A percentile compares a stretch with the other conserved stretches of the same genome.
phyloP scores from a whole-genome alignment of 2,797 vertebrate species.

The Oophaga sylvatica region DNA sequence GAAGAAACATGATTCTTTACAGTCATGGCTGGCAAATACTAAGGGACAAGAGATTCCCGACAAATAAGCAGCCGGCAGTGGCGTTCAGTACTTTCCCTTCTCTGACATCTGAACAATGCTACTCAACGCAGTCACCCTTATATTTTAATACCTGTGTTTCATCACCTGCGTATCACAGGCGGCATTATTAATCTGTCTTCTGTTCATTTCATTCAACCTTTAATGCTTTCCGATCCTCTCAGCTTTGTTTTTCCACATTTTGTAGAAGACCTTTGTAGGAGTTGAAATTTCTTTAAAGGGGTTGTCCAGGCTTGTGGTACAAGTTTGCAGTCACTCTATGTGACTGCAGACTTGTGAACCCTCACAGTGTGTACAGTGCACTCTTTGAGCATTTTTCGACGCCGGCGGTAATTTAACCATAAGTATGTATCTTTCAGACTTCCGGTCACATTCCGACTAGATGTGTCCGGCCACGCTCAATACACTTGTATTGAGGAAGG shows the following conservation, averaged over 20 bases:
- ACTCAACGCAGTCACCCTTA: conserved; percentile 12
- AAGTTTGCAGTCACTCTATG: too few species aligned
- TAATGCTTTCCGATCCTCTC: not conserved
- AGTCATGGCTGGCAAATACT: conserved; percentile 3
- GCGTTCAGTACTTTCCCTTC: not conserved
- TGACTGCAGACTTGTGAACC: too few species aligned
- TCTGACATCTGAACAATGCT: conserved; percentile 44
- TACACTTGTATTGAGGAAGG: too few species aligned
- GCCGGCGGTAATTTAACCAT: too few species aligned
- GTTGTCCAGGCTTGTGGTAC: too few species aligned
- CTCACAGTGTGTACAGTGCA: too few species aligned
- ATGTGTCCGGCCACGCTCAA: too few species aligned
- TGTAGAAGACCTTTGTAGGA: not conserved
- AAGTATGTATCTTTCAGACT: too few species aligned
- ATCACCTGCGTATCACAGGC: conserved; percentile 46
- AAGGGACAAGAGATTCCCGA: conserved; percentile 1
- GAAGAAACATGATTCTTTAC: not conserved
- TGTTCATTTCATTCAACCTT: not conserved
- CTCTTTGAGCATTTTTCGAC: too few species aligned
- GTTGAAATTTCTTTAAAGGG: not conserved
- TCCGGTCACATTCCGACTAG: too few species aligned
- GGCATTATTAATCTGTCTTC: conserved; percentile 7
- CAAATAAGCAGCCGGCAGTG: not conserved
- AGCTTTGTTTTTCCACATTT: not conserved
- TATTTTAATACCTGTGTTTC: conserved; percentile 45